Evolutionary conservation across 2,113 vertebrate species (phyloP).

Genomic region (Phyllostomus discolor): DNA sequence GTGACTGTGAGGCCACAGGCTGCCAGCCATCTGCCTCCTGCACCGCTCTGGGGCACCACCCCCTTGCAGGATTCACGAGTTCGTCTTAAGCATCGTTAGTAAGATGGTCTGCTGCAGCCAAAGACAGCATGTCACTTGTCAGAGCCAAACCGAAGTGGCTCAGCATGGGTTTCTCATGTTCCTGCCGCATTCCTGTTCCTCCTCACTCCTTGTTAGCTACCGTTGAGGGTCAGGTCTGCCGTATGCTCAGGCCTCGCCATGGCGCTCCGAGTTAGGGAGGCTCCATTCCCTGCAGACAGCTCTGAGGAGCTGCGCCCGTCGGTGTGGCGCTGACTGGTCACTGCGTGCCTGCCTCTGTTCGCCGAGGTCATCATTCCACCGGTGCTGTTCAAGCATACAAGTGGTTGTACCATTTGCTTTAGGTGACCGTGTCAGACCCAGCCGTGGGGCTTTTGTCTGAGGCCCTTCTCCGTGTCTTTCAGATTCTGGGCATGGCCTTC

Average conservation of each 20-base stretch:
- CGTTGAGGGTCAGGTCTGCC: neutral
- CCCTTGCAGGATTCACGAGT: neutral
- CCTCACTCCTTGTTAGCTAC: neutral
- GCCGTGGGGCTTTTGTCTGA: neutral
- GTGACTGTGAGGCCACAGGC: neutral
- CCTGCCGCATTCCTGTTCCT: accelerated
- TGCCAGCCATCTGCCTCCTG: neutral
- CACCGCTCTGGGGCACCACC: accelerated
- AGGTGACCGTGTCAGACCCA: neutral
- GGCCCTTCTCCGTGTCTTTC: conserved; percentile 66
- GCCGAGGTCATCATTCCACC: neutral
- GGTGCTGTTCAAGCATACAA: accelerated
- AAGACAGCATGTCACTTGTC: accelerated
- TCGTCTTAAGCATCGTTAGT: accelerated
- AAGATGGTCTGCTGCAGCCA: too few species aligned
- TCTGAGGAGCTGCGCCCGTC: neutral
- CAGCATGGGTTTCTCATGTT: accelerated
- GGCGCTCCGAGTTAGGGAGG: neutral
- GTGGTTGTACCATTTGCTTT: accelerated
- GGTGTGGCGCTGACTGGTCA: neutral
- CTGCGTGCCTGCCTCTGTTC: neutral
- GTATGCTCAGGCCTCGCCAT: accelerated
- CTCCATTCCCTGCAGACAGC: accelerated
- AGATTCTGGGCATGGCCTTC: conserved; percentile 99
- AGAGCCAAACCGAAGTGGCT: neutral